Percentiles rank a stretch among this genome's conserved stretches.
These are phyloP conservation scores for Helostoma temminkii DNA, from an alignment of 2,797 vertebrate species.

Conservation along the genomic window DNA sequence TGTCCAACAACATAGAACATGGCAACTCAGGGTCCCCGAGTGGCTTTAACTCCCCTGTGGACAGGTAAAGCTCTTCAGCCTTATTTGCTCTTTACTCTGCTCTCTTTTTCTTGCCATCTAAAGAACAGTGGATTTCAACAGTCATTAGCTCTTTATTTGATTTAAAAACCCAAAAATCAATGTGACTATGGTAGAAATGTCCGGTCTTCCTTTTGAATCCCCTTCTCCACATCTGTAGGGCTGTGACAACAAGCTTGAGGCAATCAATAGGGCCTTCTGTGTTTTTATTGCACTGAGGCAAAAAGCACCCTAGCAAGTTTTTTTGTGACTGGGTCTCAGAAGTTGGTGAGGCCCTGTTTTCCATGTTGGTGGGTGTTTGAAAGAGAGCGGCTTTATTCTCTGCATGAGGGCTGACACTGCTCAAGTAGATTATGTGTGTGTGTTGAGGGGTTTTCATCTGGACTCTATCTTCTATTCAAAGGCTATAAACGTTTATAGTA, in stretches of 20 bases:
- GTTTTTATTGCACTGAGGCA: constrained; percentile 52
- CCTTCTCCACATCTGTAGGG: constrained; percentile 64
- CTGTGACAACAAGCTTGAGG: constrained; percentile 54
- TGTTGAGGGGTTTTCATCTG: constrained; percentile 35
- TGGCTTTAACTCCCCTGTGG: constrained; percentile 90
- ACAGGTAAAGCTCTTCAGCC: constrained; percentile 84
- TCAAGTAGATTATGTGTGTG: constrained; percentile 16
- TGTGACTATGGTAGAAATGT: constrained; percentile 24
- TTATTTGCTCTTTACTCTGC: background rate
- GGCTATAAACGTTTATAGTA: constrained; percentile 37
- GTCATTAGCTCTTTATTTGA: background rate
- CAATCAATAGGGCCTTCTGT: constrained; percentile 26
- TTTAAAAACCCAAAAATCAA: constrained; percentile 22
- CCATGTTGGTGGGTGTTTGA: constrained; percentile 58
- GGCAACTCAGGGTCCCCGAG: constrained; percentile 80
- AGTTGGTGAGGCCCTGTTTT: constrained; percentile 62
- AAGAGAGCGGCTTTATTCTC: constrained; percentile 56
- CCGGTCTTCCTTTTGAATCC: constrained; percentile 6
- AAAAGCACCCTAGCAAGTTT: constrained; percentile 61
- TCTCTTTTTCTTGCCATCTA: constrained; percentile 1
- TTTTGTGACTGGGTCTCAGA: constrained; percentile 55
- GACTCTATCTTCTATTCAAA: constrained; percentile 26
- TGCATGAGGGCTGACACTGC: constrained; percentile 24
- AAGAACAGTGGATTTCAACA: constrained; percentile 2
- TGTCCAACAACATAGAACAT: constrained; percentile 82